These are phyloP conservation scores for Nephrotoma flavescens DNA, from an alignment of 2,888 invertebrate species.

Conservation along the genomic window DNA sequence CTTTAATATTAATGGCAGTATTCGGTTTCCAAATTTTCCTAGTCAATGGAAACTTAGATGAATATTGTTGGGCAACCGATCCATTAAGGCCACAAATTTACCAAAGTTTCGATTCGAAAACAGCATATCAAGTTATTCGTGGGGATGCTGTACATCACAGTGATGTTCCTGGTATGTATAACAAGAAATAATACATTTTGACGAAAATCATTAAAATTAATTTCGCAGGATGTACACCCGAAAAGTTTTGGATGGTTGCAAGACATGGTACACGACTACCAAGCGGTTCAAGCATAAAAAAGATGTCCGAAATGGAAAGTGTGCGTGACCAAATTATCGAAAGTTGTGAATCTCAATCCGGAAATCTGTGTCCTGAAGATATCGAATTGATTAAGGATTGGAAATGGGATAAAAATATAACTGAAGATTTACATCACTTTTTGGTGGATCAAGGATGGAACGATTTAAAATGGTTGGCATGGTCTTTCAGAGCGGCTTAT, in stretches of 20 bases:
- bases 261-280: slow-evolving; percentile 59
- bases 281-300: slow-evolving; percentile 36
- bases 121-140: slow-evolving; percentile 57
- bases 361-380: slow-evolving; percentile 52
- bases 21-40: background rate
- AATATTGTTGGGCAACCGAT: slow-evolving; percentile 15
- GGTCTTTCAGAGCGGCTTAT: slow-evolving; percentile 48
- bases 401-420: slow-evolving; percentile 49
- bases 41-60: background rate
- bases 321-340: slow-evolving; percentile 41
- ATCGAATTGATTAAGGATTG: slow-evolving; percentile 47
- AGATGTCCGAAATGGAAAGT: slow-evolving; percentile 35
- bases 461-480: slow-evolving; percentile 50
- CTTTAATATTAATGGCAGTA: background rate
- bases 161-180: background rate
- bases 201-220: background rate
- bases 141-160: slow-evolving; percentile 14
- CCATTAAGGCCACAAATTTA: slow-evolving; percentile 22
- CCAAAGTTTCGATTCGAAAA: slow-evolving; percentile 52
- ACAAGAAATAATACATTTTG: background rate
- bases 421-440: slow-evolving; percentile 40
- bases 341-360: slow-evolving; percentile 45
- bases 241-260: slow-evolving; percentile 56
- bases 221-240: slow-evolving; percentile 48
- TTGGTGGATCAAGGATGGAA: slow-evolving; percentile 49